Conservation (phyloP, 1,140 invertebrate genomes). For the Polypedilum pembai region DNA sequence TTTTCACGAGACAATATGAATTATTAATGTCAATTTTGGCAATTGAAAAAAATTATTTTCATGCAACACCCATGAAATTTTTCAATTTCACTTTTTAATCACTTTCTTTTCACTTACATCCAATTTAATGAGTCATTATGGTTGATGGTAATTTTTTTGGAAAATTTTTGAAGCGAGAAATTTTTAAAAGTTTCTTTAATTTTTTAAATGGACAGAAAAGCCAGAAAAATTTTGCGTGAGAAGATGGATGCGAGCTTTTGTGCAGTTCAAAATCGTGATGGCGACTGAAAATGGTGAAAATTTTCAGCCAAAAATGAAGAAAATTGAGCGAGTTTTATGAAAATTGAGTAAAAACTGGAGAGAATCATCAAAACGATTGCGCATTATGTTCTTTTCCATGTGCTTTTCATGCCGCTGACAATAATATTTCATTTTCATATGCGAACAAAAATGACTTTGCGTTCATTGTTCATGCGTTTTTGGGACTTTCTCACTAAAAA, state of each 20-base stretch:
- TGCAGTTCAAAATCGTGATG: constrained; percentile 22
- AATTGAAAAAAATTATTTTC: constrained; percentile 8
- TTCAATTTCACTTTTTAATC: background rate
- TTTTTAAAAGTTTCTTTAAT: background rate
- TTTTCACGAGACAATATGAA: background rate
- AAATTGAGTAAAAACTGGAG: constrained; percentile 6
- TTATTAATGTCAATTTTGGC: constrained; percentile 24
- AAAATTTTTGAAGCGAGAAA: background rate
- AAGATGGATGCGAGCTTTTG: constrained; percentile 22
- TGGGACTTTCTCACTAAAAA: background rate
- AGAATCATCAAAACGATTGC: background rate
- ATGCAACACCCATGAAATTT: constrained; percentile 23
- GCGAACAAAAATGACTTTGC: background rate
- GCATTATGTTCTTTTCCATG: background rate
- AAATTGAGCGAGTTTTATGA: background rate
- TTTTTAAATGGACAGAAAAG: constrained; percentile 13
- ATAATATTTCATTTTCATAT: background rate
- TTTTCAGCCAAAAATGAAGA: background rate
- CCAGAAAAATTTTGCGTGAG: constrained; percentile 3
- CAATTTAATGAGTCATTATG: background rate
- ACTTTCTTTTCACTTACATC: background rate
- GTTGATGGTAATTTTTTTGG: background rate
- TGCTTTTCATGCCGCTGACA: background rate
- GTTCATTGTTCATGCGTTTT: background rate
- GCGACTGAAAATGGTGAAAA: constrained; percentile 26